Evolutionary conservation across 2,888 invertebrate species (phyloP), one percentile per base, ranked within the genome.

Genomic region (Pardosa pseudoannulata): DNA sequence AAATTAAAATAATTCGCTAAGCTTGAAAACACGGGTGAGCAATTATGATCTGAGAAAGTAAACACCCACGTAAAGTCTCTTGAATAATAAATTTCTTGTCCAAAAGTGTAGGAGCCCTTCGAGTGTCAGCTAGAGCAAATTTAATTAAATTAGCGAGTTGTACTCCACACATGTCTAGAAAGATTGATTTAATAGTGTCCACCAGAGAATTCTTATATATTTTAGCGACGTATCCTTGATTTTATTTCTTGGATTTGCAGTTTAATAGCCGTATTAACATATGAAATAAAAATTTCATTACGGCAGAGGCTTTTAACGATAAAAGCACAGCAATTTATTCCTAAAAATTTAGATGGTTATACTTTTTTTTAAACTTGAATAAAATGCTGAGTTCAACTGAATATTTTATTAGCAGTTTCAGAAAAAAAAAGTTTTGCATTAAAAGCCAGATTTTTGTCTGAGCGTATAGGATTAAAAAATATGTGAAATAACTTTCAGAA

Each of bases 151-250:
- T 36, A 19, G 36, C 13, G 67, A 28, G 32, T 23, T 56, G 23
- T 56, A 56, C 23, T 23, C 56, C 23, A 23, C 56, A 23, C 23
- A 56, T 56, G 56, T 67, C 67, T 32, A 19, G 32, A 0, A 67
- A 36, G 32, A 67, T 67, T 67, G 67, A 67, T 67, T 67, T 56
- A 56, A 56, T 56, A 56, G 5, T 56, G 56, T 56, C 56, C 56
- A 56, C 56, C 56, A 23, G 56, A 56, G 56, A 56, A 56, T 56
- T 56, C 56, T 56, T 56, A 56, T 23, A 56, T 56, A 16, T 23
- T 56, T 56, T 56, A 56, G 23, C 7, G 5, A 56, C 56, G 11
- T 56, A 56, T 7, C 56, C 56, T 56, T 56, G 56, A 56, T 56
- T 56, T 56, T 56, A 56, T 56, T 56, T 23, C 23, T 56, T 56